These are phyloP conservation scores for Imbricaverruca yamaguchii DNA, from an alignment of 2,888 invertebrate genomes.

Conservation along the genomic window DNA sequence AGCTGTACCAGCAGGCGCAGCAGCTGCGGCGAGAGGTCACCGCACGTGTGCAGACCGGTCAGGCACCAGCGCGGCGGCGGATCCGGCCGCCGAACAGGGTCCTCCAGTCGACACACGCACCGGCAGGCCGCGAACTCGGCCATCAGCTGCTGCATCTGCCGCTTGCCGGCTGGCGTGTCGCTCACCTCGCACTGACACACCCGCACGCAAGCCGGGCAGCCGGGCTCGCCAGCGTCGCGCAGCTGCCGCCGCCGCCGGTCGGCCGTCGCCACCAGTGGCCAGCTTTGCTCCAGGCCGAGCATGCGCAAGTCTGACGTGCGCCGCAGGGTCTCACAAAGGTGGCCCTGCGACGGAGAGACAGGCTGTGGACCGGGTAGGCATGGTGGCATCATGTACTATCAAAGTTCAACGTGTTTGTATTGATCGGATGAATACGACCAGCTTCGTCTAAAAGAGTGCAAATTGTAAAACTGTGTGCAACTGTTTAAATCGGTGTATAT, in stretches of 20 bases:
- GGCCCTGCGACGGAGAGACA: slow-evolving; percentile 25
- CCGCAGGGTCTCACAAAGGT: slow-evolving; percentile 29
- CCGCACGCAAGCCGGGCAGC: slow-evolving; percentile 16
- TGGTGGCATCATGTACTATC: too few species aligned
- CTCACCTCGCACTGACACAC: slow-evolving; percentile 24
- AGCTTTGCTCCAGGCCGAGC: slow-evolving; percentile 28
- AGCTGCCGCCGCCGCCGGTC: slow-evolving; percentile 24
- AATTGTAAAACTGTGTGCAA: too few species aligned
- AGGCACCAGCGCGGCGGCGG: not conserved
- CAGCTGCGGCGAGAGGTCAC: slow-evolving; percentile 30
- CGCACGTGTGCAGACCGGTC: slow-evolving; percentile 31
- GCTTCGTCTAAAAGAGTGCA: too few species aligned
- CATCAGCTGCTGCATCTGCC: slow-evolving; percentile 22
- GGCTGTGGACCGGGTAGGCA: too few species aligned
- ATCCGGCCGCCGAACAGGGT: not conserved
- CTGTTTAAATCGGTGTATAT: too few species aligned
- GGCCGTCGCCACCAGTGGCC: slow-evolving; percentile 26
- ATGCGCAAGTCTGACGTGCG: slow-evolving; percentile 23
- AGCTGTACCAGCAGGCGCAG: slow-evolving; percentile 27
- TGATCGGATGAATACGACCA: too few species aligned
- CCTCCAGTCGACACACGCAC: not conserved
- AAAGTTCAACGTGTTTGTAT: too few species aligned
- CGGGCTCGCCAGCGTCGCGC: slow-evolving; percentile 23
- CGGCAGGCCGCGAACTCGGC: slow-evolving; percentile 21
- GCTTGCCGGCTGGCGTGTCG: slow-evolving; percentile 25